Evolutionary conservation across 2,113 vertebrate genomes (phyloP), one percentile per base, ranked within the genome.

Genomic region (Chaenogobius annularis): DNA sequence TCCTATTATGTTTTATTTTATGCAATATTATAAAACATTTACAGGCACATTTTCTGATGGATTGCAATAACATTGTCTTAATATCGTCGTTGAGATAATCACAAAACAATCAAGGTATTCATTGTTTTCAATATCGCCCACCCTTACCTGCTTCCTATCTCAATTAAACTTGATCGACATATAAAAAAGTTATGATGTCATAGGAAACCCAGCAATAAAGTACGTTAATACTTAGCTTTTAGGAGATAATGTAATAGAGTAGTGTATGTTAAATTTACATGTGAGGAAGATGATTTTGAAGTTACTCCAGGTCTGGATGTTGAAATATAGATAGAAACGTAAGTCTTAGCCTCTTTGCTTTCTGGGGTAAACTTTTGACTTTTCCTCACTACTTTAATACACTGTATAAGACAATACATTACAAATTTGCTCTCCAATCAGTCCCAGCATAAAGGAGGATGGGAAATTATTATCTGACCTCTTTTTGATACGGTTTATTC

Each of bases 381-480:
- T 50, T 19, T 19, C 26, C 47, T 10, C n/a, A 54, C n/a, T n/a
- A n/a, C n/a, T 56, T 20, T 56, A 56, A 56, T 12, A 2, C 22
- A 23, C 10, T 23, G 23, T 35, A 31, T 9, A 35, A 61, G 14
- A 63, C 10, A 37, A 40, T 40, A 63, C 10, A 37, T n/a, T 40
- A 63, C 61, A 63, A 35, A 61, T 61, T 17, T 43, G 61, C 35
- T n/a, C 11, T 63, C 35, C 61, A 43, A 63, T 40, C 58, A 43
- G 61, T 20, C 31, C 10, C 31, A 5, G 15, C 61, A 63, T n/a
- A 40, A 35, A 31, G 58, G 61, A 20, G 17, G 17, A n/a, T 17
- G 9, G 40, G 9, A 63, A 63, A 40, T 65, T 70, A 61, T 87
- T 65, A 78, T 75, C 77, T 85, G 85, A 85, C 87, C 85, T 88